Conservation (phyloP, 2,888 invertebrate genomes). For the Resseliella maxima region DNA sequence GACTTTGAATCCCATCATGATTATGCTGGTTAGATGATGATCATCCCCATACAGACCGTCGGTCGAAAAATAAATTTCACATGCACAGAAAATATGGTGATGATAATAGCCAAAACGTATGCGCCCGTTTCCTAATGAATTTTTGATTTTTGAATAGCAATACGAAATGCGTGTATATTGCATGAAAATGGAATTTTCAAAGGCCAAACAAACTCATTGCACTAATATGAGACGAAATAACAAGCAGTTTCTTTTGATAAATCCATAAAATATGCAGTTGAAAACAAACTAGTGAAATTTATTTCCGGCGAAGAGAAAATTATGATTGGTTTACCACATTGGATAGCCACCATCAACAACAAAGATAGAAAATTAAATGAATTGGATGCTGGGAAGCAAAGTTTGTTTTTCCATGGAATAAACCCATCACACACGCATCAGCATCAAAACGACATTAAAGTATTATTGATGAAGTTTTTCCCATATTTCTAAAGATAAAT, state of each 20-base stretch:
- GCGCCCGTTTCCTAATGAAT: slow-evolving; percentile 4
- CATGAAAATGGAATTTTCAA: neutral
- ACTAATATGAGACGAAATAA: too few species aligned
- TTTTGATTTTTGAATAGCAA: neutral
- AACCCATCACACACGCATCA: neutral
- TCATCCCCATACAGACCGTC: neutral
- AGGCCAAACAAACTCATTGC: neutral
- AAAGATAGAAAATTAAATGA: too few species aligned
- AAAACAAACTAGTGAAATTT: too few species aligned
- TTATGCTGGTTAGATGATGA: slow-evolving; percentile 17
- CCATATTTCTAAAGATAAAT: neutral
- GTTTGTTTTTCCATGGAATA: neutral
- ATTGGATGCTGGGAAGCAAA: neutral
- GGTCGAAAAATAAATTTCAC: slow-evolving; percentile 18
- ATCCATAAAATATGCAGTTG: too few species aligned
- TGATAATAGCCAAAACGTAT: slow-evolving; percentile 20
- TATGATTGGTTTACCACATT: too few species aligned
- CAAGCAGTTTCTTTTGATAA: too few species aligned
- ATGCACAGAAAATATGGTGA: slow-evolving; percentile 18
- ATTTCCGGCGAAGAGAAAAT: too few species aligned
- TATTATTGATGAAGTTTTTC: neutral
- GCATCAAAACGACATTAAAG: neutral
- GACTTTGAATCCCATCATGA: neutral
- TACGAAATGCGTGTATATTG: slow-evolving; percentile 1
- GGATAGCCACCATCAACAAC: too few species aligned